A percentile compares a stretch with the other conserved stretches of the same genome.
Evolutionary conservation across 2,888 invertebrate species (phyloP).

Genomic region (Rosalia funebris): DNA sequence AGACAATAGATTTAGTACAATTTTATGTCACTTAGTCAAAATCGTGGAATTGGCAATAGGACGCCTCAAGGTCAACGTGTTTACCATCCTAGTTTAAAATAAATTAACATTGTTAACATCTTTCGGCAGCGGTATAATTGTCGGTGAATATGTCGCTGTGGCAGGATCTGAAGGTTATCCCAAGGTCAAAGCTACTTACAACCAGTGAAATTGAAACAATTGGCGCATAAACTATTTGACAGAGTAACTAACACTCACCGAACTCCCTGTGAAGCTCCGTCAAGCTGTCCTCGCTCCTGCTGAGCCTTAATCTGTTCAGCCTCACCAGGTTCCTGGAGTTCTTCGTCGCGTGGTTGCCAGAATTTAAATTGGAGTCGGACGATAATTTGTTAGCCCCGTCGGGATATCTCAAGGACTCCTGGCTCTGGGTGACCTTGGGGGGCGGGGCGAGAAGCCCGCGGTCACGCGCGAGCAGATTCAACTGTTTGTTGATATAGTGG

Average conservation of each 20-base stretch:
- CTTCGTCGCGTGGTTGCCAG: conserved; percentile 34
- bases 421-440: conserved; percentile 43
- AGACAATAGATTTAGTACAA: too few relatives aligned
- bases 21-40: too few relatives aligned
- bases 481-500: conserved; percentile 52
- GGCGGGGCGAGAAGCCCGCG: conserved; percentile 19
- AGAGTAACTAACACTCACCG: conserved; percentile 27
- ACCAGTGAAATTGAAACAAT: too few relatives aligned
- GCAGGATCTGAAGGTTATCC: too few relatives aligned
- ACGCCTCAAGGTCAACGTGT: too few relatives aligned
- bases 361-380: conserved; percentile 41
- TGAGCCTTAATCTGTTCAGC: conserved; percentile 54
- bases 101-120: too few relatives aligned
- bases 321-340: conserved; percentile 51
- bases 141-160: too few relatives aligned
- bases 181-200: too few relatives aligned
- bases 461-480: conserved; percentile 49
- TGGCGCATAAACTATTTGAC: too few relatives aligned
- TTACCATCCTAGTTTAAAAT: too few relatives aligned
- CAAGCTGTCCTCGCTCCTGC: conserved; percentile 60
- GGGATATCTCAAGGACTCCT: conserved; percentile 41
- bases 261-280: conserved; percentile 53
- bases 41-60: too few relatives aligned
- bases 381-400: conserved; percentile 27
- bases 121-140: too few relatives aligned